A percentile compares a stretch with the other conserved stretches of the same genome.
Evolutionary conservation across 2,888 invertebrate species (phyloP).

Genomic region (Strigamia transsilvanica): DNA sequence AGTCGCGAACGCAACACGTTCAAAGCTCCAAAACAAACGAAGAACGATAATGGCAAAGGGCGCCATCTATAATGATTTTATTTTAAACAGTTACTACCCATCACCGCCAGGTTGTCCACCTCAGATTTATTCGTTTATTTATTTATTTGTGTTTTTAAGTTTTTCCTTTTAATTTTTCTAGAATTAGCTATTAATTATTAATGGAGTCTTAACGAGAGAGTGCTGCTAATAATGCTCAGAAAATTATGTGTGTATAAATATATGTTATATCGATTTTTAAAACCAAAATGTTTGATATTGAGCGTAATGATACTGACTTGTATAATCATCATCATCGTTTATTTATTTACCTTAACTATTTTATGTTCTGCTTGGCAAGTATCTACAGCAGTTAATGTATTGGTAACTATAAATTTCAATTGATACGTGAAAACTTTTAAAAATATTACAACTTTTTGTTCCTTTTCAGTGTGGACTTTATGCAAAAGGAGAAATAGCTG

Average conservation of each 20-base stretch:
- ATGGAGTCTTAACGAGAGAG: background rate
- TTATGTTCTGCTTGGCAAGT: constrained; percentile 26
- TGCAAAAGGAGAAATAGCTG: constrained; percentile 69
- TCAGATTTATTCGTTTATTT: too few relatives aligned
- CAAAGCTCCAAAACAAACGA: background rate
- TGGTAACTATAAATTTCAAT: constrained; percentile 18
- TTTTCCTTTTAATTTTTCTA: too few relatives aligned
- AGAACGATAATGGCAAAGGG: too few relatives aligned
- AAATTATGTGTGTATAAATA: background rate
- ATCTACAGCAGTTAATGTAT: constrained; percentile 14
- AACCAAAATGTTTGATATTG: background rate
- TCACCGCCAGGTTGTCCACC: too few relatives aligned
- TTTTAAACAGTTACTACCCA: too few relatives aligned
- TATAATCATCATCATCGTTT: background rate
- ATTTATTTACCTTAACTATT: background rate
- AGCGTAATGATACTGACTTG: background rate
- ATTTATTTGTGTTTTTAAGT: too few relatives aligned
- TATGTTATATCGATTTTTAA: background rate
- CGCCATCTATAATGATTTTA: too few relatives aligned
- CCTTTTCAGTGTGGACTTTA: constrained; percentile 70
- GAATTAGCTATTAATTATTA: background rate
- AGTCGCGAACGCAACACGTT: background rate
- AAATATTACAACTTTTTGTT: constrained; percentile 5
- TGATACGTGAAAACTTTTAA: background rate
- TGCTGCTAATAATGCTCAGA: background rate